Evolutionary conservation across 2,797 vertebrate species (phyloP).

Genomic region (Cryptoprocta ferox): DNA sequence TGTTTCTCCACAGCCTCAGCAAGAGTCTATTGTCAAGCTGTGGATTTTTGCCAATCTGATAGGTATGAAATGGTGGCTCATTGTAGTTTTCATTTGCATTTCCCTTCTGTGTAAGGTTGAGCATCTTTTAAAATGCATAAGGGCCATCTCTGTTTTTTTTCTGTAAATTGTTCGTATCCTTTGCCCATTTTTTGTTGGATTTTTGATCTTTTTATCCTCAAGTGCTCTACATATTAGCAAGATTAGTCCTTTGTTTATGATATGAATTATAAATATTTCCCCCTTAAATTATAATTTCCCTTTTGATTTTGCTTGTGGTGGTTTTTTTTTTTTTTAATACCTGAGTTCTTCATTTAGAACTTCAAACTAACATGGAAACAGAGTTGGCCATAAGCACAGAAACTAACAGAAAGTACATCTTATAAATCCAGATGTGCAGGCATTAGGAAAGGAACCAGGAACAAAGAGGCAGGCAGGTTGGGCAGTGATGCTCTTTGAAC

Average conservation of each 20-base stretch:
- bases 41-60: conserved; percentile 12
- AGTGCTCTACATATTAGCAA: not conserved
- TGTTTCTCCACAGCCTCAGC: not conserved
- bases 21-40: not conserved
- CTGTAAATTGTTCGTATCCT: not conserved
- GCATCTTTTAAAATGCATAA: conserved; percentile 7
- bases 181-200: conserved; percentile 5
- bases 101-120: conserved; percentile 34
- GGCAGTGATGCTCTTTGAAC: not conserved
- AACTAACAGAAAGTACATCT: not conserved
- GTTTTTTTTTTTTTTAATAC: not conserved
- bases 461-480: not conserved
- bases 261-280: conserved; percentile 38
- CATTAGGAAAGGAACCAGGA: not conserved
- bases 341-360: not conserved
- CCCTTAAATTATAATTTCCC: not conserved
- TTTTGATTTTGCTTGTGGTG: conserved; percentile 21
- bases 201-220: conserved; percentile 11
- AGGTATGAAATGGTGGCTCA: conserved; percentile 16
- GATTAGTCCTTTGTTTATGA: conserved; percentile 21
- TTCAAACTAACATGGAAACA: not conserved
- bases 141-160: conserved; percentile 1
- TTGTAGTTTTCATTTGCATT: conserved; percentile 35
- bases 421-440: not conserved
- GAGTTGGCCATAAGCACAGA: not conserved